These are phyloP conservation scores for Chionis minor DNA, from an alignment of 2,113 vertebrate species.

Conservation along the genomic window DNA sequence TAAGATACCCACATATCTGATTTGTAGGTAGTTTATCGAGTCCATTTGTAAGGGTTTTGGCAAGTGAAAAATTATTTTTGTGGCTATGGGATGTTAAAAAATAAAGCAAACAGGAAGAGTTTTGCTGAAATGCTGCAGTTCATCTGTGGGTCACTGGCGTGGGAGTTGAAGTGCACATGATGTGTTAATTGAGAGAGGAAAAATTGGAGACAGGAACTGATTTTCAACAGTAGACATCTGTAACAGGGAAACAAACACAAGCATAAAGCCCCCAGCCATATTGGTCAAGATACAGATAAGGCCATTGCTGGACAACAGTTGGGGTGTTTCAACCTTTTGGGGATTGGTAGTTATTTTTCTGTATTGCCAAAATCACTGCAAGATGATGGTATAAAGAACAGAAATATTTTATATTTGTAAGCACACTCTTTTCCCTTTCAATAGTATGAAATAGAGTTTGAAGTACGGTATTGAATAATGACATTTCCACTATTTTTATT, in stretches of 20 bases:
- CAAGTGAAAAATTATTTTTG: not conserved
- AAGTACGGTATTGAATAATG: not conserved
- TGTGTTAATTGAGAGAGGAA: conserved; percentile 19
- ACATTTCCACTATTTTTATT: not conserved
- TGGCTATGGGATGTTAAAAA: not conserved
- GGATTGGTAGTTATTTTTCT: not conserved
- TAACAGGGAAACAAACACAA: not conserved
- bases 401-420: not conserved
- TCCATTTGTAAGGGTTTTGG: not conserved
- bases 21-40: not conserved
- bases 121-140: conserved; percentile 8
- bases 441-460: not conserved
- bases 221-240: not conserved
- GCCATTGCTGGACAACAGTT: accelerated
- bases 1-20: not conserved
- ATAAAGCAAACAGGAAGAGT: not conserved
- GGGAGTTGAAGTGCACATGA: not conserved
- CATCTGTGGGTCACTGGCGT: not conserved
- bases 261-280: not conserved
- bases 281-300: not conserved
- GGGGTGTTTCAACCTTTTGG: not conserved
- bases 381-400: not conserved
- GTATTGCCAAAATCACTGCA: not conserved
- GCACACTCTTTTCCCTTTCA: not conserved
- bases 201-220: not conserved